Base-by-base conservation (phyloP, 1,140 invertebrate species). In the Drosophila ohnishii region DNA sequence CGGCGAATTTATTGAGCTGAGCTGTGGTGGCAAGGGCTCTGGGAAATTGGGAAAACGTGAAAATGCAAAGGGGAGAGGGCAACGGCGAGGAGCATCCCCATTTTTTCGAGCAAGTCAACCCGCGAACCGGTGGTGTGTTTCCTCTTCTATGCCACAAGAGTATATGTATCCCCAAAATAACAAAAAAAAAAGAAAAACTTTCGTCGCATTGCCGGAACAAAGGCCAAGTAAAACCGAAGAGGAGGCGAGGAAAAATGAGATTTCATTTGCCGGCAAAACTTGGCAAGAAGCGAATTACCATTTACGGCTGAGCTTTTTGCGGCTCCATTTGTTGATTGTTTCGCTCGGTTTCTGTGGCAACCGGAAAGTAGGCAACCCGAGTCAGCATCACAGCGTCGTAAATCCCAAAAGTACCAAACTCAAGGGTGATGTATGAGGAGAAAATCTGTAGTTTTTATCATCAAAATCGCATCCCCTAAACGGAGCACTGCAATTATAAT, bases 261-360 rank as follows among this genome's bases (percentile, higher is more conserved):
- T 72, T 72, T 72, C 53, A 71, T 59, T 71, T 72, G 69, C 69
- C 69, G 69, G 69, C 53, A 72, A 55, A 72, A 72, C 35, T 72
- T 72, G 35, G 28, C 16, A 59, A 71, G 70, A 72, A 72, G 30
- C 66, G 69, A 72, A 59, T 72, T 72, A 72, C 44, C 69, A 59
- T 59, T 72, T 50, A 30, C 39, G 37, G n/a, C 58, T 50, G 65
- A 71, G 69, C 55, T 71, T 72, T 71, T 56, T 72, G 69, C 19
- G 51, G 34, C 53, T 71, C 69, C 65, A 72, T 72, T 72, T 72
- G 69, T 72, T 72, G 69, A 72, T 72, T 65, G 50, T 75, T 75
- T 64, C 37, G 45, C 45, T 51, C 28, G 37, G 63, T 69, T 48
- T 42, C 37, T 56, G 37, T 47, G 67, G 19, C 40, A 28, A 50